Percentiles rank a stretch among this genome's conserved stretches.
Evolutionary conservation across 1,140 invertebrate species (phyloP).

Genomic region (Drosophila aff.): DNA sequence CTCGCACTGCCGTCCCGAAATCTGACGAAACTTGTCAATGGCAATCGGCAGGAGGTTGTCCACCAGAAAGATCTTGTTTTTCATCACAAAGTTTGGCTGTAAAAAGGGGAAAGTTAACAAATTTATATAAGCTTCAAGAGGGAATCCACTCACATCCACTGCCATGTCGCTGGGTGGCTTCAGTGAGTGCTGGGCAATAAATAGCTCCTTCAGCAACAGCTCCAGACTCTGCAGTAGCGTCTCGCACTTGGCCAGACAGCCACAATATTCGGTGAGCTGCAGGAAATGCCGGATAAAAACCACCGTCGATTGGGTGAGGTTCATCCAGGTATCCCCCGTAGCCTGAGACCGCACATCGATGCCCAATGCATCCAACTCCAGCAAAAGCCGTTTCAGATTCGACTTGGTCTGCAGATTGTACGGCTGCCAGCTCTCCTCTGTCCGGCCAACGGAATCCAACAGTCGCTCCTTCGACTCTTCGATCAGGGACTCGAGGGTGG

Average conservation of each 20-base stretch:
- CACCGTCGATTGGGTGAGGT: constrained; percentile 81
- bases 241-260: constrained; percentile 75
- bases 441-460: constrained; percentile 89
- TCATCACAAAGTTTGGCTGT: constrained; percentile 82
- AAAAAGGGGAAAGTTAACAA: constrained; percentile 14
- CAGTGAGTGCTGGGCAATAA: constrained; percentile 72
- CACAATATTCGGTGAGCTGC: constrained; percentile 78
- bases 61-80: constrained; percentile 81
- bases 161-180: constrained; percentile 75
- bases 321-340: constrained; percentile 84
- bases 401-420: constrained; percentile 88
- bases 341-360: constrained; percentile 82
- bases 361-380: constrained; percentile 86
- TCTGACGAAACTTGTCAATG: constrained; percentile 74
- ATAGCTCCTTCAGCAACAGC: constrained; percentile 69
- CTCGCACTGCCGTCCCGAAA: constrained; percentile 69
- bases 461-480: constrained; percentile 85
- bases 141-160: constrained; percentile 69
- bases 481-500: constrained; percentile 87
- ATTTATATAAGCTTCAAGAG: no score
- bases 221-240: constrained; percentile 71
- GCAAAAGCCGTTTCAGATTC: constrained; percentile 85
- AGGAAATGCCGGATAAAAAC: constrained; percentile 80
- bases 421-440: constrained; percentile 91
- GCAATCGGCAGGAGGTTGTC: constrained; percentile 79